Base-by-base conservation (phyloP, 2,113 vertebrate genomes). In the Zeus faber region DNA sequence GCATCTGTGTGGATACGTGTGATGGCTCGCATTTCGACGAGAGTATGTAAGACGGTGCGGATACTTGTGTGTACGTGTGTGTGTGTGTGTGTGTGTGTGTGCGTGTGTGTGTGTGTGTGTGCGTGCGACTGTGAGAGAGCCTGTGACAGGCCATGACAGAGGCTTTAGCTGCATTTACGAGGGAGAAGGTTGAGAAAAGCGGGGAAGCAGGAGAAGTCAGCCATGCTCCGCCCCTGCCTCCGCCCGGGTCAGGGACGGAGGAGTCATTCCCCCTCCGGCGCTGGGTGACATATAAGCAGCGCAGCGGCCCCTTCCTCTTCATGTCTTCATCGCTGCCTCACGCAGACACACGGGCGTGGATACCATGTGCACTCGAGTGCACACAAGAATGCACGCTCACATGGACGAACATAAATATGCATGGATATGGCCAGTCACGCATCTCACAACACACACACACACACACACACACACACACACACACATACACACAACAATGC, bases 241-340 rank as follows among this genome's bases (percentile, higher is more conserved):
- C n/a, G n/a, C n/a, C n/a, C n/a, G 41, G 62, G 72, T 57, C 23
- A 49, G 29, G 62, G 65, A 74, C 66, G 71, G 62, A 27, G 37
- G 74, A 82, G 73, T 84, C 80, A 81, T 11, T 56, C 49, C 16
- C 74, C 84, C 74, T 62, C 62, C 22, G 47, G 81, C 63, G 45
- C 73, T 48, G 67, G 58, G 58, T 82, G 81, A 84, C 80, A 84
- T 82, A 81, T 77, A 84, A 66, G 83, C 27, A 46, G 48, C 67
- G 44, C 50, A 66, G 83, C 27, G 47, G 48, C 67, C 47, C 50
- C 39, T 74, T 58, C 53, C 72, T 60, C 73, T 66, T 29, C 70
- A 49, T 54, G 68, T 76, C 71, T 73, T 68, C 43, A 76, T 76
- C 51, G 66, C 53, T 10, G 57, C 68, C 25, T 21, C 65, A 68